Evolutionary conservation across 2,113 vertebrate species (phyloP).

Genomic region (Acrocephalus arundinaceus): DNA sequence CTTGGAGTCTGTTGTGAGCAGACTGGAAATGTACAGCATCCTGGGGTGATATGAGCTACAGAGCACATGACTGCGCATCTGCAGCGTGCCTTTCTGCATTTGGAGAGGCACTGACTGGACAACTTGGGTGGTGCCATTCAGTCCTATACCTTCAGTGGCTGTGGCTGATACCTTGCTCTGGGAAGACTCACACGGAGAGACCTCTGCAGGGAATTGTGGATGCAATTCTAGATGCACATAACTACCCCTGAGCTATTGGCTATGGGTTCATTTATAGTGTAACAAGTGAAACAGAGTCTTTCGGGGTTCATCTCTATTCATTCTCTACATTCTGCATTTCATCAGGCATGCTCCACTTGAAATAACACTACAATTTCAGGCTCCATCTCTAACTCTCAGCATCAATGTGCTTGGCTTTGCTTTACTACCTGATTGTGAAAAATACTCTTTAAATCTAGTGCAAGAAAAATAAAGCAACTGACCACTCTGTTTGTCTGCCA

Average conservation of each 20-base stretch:
- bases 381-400: not conserved
- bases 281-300: not conserved
- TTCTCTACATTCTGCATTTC: not conserved
- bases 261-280: not conserved
- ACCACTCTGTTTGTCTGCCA: not conserved
- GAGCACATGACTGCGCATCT: not conserved
- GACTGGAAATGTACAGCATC: not conserved
- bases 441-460: not conserved
- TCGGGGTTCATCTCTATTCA: not conserved
- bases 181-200: not conserved
- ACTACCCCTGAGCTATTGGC: not conserved
- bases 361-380: not conserved
- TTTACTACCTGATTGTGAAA: not conserved
- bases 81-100: not conserved
- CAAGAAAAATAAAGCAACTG: not conserved
- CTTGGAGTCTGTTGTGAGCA: not conserved
- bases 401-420: not conserved
- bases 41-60: not conserved
- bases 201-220: not conserved
- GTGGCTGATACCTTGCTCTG: not conserved
- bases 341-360: not conserved
- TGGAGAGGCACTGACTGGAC: not conserved
- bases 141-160: not conserved
- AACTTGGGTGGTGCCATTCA: not conserved
- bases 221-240: not conserved